Evolutionary conservation across 92 coral and sea anemone species (phyloP), one percentile per base, ranked within the genome.

Genomic region (Actinostola sp.): DNA sequence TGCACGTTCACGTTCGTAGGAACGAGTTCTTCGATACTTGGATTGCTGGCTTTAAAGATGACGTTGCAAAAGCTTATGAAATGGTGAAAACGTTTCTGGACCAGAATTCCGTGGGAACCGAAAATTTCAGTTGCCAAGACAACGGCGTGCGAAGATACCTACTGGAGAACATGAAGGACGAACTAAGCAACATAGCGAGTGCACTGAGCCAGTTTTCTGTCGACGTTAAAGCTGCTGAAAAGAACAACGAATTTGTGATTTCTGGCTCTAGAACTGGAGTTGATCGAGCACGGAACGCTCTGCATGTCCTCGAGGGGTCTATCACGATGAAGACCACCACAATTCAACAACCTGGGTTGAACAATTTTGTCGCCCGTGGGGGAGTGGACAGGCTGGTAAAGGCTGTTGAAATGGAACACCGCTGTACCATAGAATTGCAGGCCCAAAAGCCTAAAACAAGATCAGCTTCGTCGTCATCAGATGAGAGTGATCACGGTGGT

Each of bases 251-350:
- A 28, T 73, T 81, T 30, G 45, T 43, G 35, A 87, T 89, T 46
- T 73, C 66, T 71, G 98, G 96, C 13, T 81, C 82, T 30, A 87
- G 75, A 60, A 77, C 76, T 57, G 98, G 98, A 12, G 57, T 86
- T n/a, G 58, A 45, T 28, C 66, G 63, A 27, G 60, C 45, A 20
- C 53, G 64, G 12, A 24, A 45, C 19, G 70, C 70, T 12, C 69
- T 83, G 35, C 52, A 75, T 43, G 8, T 12, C 16, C 74, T 86
- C 25, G 36, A 48, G 16, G 54, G 63, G 9, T 39, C 78, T 12
- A 62, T 86, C 13, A 71, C 25, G 19, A 60, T 25, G 23, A 76
- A 53, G 0, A 57, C 56, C 16, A 17, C 60, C 28, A 73, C 75
- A 28, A 72, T 70, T 15, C 58, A 72, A 14, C 93, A 82, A 63